Evolutionary conservation across 30 jellyfish, hydroid and myxozoan genomes (phyloP), one percentile per base, ranked within the genome.

Genomic region (Rhopilema esculentum): DNA sequence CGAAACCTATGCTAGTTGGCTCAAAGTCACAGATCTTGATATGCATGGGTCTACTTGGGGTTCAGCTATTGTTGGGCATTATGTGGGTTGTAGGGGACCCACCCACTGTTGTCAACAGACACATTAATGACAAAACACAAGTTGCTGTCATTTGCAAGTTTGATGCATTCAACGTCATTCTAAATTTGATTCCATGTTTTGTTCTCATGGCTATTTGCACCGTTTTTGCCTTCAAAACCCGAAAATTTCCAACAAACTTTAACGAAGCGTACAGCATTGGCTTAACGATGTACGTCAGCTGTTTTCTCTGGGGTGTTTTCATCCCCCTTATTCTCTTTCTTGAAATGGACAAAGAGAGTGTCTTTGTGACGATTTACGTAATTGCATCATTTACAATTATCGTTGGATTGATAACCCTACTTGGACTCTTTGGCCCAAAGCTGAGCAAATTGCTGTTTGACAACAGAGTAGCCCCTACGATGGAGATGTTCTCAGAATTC

Each of bases 191-290:
- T 8, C 90, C 96, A 6, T 88, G 97, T 22, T 79, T 80, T 50
- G 98, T 86, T 31, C 66, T 96, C 51, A 96, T 91, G 91, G 84
- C 96, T 22, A 76, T 96, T 20, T 88, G 99, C 89, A 91, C 99
- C 7, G 90, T 66, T 8, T 96, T 63, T 87, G 98, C 99, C 69
- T 96, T 87, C 89, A 91, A 91, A 81, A 96, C 98, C 68, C 87
- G 99, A 15, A 96, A 91, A 23, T 88, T 91, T 25, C 99, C 99
- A 0, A 87, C 96, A 27, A 96, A 94, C 52, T 96, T 76, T 91
- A 96, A 92, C 82, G 99, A 96, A 69, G 91, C 95, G 19, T 88
- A 75, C 66, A 91, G 97, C 84, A 96, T 96, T 53, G 98, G 91
- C 73, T 63, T 88, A n/a, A 91, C 99, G 18, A 96, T 96, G 99